Evolutionary conservation across 2,888 invertebrate genomes (phyloP).

Genomic region (Orgyia antiqua): DNA sequence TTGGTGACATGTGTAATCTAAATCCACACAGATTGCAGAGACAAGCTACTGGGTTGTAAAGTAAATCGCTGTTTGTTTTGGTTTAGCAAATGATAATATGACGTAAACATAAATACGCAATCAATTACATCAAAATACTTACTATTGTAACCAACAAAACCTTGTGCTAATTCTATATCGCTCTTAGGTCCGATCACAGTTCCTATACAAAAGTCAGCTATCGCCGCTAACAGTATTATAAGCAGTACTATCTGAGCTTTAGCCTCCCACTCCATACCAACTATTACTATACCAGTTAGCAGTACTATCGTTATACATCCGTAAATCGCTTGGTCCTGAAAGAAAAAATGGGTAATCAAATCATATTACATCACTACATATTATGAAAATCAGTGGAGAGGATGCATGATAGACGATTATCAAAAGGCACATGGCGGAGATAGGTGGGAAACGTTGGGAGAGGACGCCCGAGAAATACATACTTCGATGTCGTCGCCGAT

Average conservation of each 20-base stretch:
- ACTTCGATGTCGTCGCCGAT: too few species aligned
- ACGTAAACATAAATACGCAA: too few species aligned
- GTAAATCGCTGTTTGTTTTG: too few species aligned
- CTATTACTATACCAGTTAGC: slow-evolving; percentile 91
- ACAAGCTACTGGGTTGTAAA: too few species aligned
- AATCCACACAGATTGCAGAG: too few species aligned
- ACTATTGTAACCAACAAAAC: slow-evolving; percentile 94
- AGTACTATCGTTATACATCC: slow-evolving; percentile 90
- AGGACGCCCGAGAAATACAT: too few species aligned
- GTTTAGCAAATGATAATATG: too few species aligned
- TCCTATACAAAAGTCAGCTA: slow-evolving; percentile 93
- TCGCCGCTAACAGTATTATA: slow-evolving; percentile 89
- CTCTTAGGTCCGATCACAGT: slow-evolving; percentile 89
- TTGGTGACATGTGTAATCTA: too few species aligned
- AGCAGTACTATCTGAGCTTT: slow-evolving; percentile 95
- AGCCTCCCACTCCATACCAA: slow-evolving; percentile 98
- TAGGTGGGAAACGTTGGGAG: too few species aligned
- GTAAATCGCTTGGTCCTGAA: slow-evolving; percentile 87
- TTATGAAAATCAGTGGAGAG: background rate
- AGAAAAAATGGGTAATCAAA: slow-evolving; percentile 1
- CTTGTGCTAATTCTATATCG: slow-evolving; percentile 83
- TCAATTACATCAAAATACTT: slow-evolving; percentile 59
- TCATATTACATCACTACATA: too few species aligned
- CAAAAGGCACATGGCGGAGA: too few species aligned
- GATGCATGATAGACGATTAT: too few species aligned